Conservation (phyloP, 2,797 vertebrate genomes). For the Trachurus trachurus region DNA sequence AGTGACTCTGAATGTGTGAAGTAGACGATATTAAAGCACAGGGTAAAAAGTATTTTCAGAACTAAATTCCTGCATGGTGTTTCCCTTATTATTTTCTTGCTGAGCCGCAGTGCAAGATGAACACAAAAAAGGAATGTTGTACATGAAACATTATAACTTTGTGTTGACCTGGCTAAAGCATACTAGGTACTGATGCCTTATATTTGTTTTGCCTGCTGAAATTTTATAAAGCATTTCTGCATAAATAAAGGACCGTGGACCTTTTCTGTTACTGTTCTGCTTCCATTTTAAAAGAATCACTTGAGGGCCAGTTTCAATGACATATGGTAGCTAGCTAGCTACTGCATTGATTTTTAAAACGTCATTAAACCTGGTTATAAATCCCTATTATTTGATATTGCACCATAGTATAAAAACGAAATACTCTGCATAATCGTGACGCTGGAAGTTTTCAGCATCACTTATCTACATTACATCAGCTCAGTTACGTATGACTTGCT, state of each 20-base stretch:
- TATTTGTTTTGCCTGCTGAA: background rate
- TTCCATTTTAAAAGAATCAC: background rate
- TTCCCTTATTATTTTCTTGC: background rate
- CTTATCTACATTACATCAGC: background rate
- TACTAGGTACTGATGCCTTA: background rate
- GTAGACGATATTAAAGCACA: background rate
- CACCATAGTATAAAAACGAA: background rate
- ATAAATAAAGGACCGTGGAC: too few species aligned
- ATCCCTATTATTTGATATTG: background rate
- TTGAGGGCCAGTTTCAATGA: background rate
- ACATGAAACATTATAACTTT: background rate
- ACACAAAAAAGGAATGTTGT: background rate
- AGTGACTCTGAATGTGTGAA: background rate
- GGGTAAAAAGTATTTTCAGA: background rate
- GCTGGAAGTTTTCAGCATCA: background rate
- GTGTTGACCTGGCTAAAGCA: background rate
- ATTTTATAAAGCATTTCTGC: background rate
- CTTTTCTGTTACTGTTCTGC: background rate
- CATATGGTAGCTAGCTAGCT: too few species aligned
- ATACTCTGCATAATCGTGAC: background rate
- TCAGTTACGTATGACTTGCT: background rate
- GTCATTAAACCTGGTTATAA: background rate
- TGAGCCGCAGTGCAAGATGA: background rate
- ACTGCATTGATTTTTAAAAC: background rate
- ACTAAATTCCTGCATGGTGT: background rate